Conservation (phyloP, 1,140 invertebrate genomes). For the Babylonia areolata region DNA sequence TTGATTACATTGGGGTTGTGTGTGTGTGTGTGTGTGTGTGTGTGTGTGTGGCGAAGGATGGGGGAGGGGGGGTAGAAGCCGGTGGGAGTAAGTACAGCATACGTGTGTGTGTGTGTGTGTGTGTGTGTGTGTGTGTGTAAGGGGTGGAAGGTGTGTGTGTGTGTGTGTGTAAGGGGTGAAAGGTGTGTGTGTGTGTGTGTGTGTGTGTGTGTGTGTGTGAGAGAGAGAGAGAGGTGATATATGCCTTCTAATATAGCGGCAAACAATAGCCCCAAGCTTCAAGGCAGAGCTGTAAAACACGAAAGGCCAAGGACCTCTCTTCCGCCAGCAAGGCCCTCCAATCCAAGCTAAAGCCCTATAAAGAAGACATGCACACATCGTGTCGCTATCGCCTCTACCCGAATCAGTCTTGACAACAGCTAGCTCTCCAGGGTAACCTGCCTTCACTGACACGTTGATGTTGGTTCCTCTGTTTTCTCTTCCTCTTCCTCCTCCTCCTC, state of each 20-base stretch:
- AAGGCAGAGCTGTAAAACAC: slow-evolving; percentile 26
- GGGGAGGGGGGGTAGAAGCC: too few relatives aligned
- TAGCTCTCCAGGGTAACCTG: not conserved
- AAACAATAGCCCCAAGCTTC: slow-evolving; percentile 27
- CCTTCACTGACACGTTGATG: not conserved
- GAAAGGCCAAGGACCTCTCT: not conserved
- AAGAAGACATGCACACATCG: not conserved
- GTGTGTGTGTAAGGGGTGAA: too few relatives aligned
- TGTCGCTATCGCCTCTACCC: not conserved
- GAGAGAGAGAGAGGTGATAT: slow-evolving; percentile 15
- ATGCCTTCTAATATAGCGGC: slow-evolving; percentile 38
- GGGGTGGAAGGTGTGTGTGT: too few relatives aligned
- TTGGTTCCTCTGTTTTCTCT: too few relatives aligned
- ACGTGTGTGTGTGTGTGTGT: too few relatives aligned
- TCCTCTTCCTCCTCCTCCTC: too few relatives aligned
- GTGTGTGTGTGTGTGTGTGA: too few relatives aligned
- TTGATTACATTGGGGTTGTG: slow-evolving; percentile 33
- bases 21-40: not conserved
- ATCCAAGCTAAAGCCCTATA: too few relatives aligned
- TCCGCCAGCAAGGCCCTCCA: not conserved
- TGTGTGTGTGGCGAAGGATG: not conserved
- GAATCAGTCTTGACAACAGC: too few relatives aligned
- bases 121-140: too few relatives aligned
- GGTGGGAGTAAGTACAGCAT: too few relatives aligned
- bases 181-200: slow-evolving; percentile 6